Evolutionary conservation across 2,797 vertebrate species (phyloP).

Genomic region (Kryptopterus vitreolus): DNA sequence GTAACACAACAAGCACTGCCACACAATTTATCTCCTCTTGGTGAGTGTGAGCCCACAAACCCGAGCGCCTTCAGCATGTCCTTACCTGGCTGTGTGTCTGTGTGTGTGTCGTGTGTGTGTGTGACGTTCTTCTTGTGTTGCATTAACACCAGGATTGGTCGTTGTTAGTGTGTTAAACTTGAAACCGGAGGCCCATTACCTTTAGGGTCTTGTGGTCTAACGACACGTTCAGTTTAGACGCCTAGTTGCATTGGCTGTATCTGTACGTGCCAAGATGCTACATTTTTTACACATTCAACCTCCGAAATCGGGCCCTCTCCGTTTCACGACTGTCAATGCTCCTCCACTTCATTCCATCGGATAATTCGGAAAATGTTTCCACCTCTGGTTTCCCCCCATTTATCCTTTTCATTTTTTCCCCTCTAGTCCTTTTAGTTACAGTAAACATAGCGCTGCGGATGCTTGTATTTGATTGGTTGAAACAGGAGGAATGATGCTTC

Average conservation of each 20-base stretch:
- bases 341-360: too few relatives aligned
- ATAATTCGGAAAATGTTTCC: slow-evolving; percentile 54
- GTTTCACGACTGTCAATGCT: too few relatives aligned
- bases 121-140: too few relatives aligned
- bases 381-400: slow-evolving; percentile 22
- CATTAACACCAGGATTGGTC: background rate
- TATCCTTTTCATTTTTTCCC: background rate
- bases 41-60: background rate
- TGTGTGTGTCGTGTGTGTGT: background rate
- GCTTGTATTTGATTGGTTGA: too few relatives aligned
- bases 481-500: too few relatives aligned
- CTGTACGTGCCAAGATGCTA: too few relatives aligned
- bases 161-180: slow-evolving; percentile 15
- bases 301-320: too few relatives aligned
- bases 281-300: too few relatives aligned
- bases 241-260: too few relatives aligned
- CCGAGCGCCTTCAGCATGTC: background rate
- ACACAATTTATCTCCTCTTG: background rate
- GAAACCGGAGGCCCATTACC: slow-evolving; percentile 1
- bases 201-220: background rate
- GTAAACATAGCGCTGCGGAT: slow-evolving; percentile 35
- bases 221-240: slow-evolving; percentile 14
- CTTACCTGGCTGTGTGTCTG: background rate
- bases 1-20: background rate
- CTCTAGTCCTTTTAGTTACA: slow-evolving; percentile 39